phyloP scores from a whole-genome alignment of 2,888 invertebrate species.

The Cephus spinipes region DNA sequence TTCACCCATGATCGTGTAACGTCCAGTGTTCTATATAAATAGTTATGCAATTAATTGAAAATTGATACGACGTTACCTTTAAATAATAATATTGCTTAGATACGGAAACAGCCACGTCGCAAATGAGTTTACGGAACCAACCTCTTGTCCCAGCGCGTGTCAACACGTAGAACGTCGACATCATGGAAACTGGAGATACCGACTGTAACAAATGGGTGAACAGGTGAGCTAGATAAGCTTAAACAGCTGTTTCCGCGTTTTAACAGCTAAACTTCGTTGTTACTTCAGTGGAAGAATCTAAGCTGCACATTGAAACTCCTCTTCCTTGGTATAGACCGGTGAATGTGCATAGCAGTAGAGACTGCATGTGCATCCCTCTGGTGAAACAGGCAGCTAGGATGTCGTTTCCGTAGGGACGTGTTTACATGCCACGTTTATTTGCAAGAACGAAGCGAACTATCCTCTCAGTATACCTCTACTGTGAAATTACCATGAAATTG shows the following conservation, averaged over 20 bases:
- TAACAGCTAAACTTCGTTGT: constrained; percentile 19
- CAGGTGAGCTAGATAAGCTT: constrained; percentile 52
- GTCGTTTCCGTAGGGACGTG: background rate
- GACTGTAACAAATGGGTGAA: constrained; percentile 25
- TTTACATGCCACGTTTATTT: background rate
- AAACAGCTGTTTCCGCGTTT: constrained; percentile 55
- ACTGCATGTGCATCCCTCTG: background rate
- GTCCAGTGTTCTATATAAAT: background rate
- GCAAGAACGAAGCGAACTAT: background rate
- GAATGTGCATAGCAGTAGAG: background rate
- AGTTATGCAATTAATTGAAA: background rate
- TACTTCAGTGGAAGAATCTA: background rate
- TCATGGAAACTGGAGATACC: background rate
- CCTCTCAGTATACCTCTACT: background rate
- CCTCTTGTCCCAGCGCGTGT: background rate
- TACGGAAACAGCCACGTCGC: too few relatives aligned
- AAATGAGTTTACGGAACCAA: background rate
- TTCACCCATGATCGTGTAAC: background rate
- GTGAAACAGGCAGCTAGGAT: background rate
- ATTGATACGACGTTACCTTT: background rate
- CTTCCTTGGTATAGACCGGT: background rate
- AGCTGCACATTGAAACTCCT: background rate
- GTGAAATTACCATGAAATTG: background rate
- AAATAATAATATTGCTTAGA: too few relatives aligned
- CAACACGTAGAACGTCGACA: background rate